These are phyloP conservation scores for Somateria mollissima DNA, from an alignment of 2,797 vertebrate species.

Conservation along the genomic window DNA sequence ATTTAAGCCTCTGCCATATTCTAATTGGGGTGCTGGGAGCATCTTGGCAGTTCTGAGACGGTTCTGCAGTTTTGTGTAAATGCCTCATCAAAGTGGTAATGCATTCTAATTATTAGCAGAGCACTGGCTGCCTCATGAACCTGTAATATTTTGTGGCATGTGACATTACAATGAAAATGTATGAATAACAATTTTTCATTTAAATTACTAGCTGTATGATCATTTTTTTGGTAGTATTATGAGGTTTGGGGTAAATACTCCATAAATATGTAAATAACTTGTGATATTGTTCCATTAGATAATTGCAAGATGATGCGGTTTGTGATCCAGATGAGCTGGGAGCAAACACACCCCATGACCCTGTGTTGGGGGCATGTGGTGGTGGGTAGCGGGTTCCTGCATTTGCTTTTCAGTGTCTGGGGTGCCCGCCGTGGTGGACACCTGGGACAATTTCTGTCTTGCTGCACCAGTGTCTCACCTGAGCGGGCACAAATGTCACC, in stretches of 20 bases:
- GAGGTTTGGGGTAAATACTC: slow-evolving; percentile 44
- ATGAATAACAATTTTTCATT: slow-evolving; percentile 56
- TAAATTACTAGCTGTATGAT: slow-evolving; percentile 22
- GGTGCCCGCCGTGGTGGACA: no score
- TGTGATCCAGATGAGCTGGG: not conserved
- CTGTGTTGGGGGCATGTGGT: not conserved
- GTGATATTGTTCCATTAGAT: not conserved
- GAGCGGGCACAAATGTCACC: not conserved
- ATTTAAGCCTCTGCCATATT: not conserved
- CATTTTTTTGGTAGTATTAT: not conserved
- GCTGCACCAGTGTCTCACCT: not conserved
- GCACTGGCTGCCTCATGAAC: slow-evolving; percentile 25
- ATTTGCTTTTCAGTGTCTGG: not conserved
- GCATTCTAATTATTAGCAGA: slow-evolving; percentile 54
- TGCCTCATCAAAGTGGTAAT: slow-evolving; percentile 56
- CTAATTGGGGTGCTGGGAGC: slow-evolving; percentile 31
- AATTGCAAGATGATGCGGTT: not conserved
- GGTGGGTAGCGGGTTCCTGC: not conserved
- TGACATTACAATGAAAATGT: slow-evolving; percentile 38
- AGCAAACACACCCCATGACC: rapidly evolving
- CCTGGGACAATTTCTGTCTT: not conserved
- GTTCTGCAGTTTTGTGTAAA: slow-evolving; percentile 37
- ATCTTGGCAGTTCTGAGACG: not conserved
- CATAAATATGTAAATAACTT: slow-evolving; percentile 61
- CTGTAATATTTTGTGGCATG: slow-evolving; percentile 32